Base-by-base conservation (phyloP, 2,888 invertebrate species). In the Ophion ellenae region DNA sequence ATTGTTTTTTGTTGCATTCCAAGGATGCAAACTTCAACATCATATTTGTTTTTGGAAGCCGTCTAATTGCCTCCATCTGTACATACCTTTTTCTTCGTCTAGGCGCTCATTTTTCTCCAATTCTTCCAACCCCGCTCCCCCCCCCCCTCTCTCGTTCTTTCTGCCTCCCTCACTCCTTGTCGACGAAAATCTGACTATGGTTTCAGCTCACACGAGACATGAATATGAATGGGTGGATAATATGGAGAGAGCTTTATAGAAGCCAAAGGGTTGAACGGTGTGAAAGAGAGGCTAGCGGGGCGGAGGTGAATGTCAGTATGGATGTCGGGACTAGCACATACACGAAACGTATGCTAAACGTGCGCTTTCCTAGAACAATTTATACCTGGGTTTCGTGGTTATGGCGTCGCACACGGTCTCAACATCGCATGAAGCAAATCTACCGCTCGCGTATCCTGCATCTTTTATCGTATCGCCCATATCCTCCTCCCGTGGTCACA, bases 241-340 rank as follows among this genome's bases (percentile, higher is more conserved):
- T 71, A 63, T 17, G 36, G 40, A 24, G 67, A 17, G 67, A 57
- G 24, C 73, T 78, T 36, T 45, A 4, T 32, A 32, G 32, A 32
- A 59, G 59, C 78, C 28, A 67, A 59, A 78, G 78, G 57, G 40
- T 32, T 32, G 47, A 40, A 45, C 11, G 36, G 63, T 14, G 63
- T 40, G 32, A 32, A 67, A 61, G 84, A 63, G 45, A 61, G 32
- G 61, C 63, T 81, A 76, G 70, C 73, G 77, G 70, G 67, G 70
- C 9, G 28, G 57, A 28, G 57, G 32, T 61, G 74, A 64, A 87
- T 88, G 89, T 87, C 86, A 85, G 83, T 63, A 69, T 69, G 69
- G 57, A 64, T 74, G 63, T 57, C 20, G 28, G 7, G 11, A 17
- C 47, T 47, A 67, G 67, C 73, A 74, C 74, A 70, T 69, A 59